These are phyloP conservation scores for Acanthis flammea DNA, from an alignment of 2,797 vertebrate species.

Conservation along the genomic window DNA sequence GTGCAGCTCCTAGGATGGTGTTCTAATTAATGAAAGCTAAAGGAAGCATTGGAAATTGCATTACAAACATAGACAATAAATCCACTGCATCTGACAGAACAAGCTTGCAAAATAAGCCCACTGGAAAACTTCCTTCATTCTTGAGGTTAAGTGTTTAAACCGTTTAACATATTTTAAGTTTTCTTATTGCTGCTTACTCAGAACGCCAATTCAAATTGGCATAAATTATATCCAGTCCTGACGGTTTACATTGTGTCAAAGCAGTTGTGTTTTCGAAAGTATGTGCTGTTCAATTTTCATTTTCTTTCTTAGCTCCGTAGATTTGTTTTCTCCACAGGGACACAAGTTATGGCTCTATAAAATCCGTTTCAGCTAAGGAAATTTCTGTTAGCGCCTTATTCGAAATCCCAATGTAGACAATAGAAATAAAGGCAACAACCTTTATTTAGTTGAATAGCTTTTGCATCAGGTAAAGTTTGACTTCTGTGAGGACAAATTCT, in stretches of 20 bases:
- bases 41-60: neutral
- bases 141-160: conserved; percentile 28
- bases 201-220: neutral
- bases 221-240: neutral
- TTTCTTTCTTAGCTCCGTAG: neutral
- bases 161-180: neutral
- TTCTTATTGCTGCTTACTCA: neutral
- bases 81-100: neutral
- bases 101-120: conserved; percentile 31
- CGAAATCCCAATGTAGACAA: neutral
- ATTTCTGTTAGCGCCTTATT: neutral
- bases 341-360: neutral
- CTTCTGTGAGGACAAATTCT: neutral
- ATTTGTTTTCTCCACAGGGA: neutral
- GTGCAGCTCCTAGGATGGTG: neutral
- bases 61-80: neutral
- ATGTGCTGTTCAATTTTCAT: neutral
- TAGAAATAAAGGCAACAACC: neutral
- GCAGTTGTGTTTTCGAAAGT: neutral
- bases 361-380: neutral
- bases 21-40: conserved; percentile 1
- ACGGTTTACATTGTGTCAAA: neutral
- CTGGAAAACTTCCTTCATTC: conserved; percentile 24
- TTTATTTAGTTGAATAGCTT: neutral
- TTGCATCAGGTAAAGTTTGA: neutral